These are phyloP conservation scores for Tamias sibiricus DNA, from an alignment of 2,113 vertebrate species.

Conservation along the genomic window DNA sequence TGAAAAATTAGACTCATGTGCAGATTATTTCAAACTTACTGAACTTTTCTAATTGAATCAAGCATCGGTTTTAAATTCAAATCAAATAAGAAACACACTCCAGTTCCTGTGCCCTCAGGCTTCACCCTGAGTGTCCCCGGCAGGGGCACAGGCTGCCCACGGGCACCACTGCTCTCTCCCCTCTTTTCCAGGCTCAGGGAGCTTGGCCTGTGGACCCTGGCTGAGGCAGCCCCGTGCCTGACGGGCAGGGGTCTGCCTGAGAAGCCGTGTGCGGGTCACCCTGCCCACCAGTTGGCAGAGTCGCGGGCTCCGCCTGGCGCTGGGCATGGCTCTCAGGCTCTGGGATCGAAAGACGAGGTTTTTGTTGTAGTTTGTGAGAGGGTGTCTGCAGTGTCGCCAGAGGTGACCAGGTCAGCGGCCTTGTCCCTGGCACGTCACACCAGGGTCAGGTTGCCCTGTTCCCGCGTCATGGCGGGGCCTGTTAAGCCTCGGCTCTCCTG, in stretches of 20 bases:
- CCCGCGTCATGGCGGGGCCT: background rate
- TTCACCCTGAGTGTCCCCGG: background rate
- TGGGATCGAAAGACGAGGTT: background rate
- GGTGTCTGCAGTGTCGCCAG: background rate
- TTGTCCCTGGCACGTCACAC: background rate
- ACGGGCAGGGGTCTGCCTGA: background rate
- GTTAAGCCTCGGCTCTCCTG: background rate
- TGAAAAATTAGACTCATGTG: background rate
- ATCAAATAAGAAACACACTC: background rate
- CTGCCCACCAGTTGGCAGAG: background rate
- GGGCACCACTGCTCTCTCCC: background rate
- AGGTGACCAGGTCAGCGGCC: background rate
- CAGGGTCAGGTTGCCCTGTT: background rate
- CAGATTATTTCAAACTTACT: background rate
- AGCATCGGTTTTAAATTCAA: background rate
- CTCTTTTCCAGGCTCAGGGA: background rate
- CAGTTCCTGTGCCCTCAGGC: background rate
- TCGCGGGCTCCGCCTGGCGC: background rate
- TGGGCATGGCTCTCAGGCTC: background rate
- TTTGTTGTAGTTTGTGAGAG: background rate
- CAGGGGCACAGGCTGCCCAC: accelerated
- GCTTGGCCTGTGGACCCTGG: background rate
- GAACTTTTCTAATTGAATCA: constrained; percentile 21
- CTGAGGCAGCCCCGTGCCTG: too few relatives aligned
- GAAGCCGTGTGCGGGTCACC: background rate